Percentiles rank a stretch among this genome's conserved stretches.
phyloP scores from a whole-genome alignment of 2,797 vertebrate species.

The Alauda arvensis region DNA sequence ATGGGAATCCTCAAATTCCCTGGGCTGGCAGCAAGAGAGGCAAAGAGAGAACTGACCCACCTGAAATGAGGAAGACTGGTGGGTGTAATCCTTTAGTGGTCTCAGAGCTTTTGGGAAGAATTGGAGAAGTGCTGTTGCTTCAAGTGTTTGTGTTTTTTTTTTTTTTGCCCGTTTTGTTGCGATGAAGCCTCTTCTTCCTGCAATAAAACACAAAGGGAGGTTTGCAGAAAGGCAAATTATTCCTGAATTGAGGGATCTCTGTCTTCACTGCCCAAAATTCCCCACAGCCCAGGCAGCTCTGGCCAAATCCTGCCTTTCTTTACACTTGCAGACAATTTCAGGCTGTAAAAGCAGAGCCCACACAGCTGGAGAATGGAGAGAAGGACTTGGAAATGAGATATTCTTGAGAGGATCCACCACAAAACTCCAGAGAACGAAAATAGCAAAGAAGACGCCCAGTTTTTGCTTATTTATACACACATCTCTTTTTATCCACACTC shows the following conservation, averaged over 20 bases:
- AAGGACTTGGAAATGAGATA: not conserved
- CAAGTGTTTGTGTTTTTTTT: conserved; percentile 7
- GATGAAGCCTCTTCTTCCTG: conserved; percentile 63
- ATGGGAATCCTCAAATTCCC: not conserved
- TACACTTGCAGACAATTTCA: not conserved
- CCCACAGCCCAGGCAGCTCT: rapidly evolving
- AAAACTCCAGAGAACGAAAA: not conserved
- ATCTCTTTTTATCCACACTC: not conserved
- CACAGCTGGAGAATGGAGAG: not conserved
- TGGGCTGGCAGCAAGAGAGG: not conserved
- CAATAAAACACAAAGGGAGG: not conserved
- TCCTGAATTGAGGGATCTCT: not conserved
- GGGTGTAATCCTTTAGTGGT: conserved; percentile 40
- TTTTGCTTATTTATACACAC: not conserved
- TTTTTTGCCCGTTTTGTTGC: not conserved
- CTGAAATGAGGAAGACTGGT: conserved; percentile 40
- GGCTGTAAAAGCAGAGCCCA: not conserved
- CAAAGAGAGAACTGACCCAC: conserved; percentile 19
- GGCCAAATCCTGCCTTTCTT: not conserved
- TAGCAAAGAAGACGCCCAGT: not conserved
- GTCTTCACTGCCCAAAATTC: not conserved
- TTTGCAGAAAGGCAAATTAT: not conserved
- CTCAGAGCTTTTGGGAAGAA: conserved; percentile 8
- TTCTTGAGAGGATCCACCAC: not conserved
- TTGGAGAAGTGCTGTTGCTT: conserved; percentile 45